Base-by-base conservation (phyloP, 92 coral and sea anemone genomes). In the Galaxea fascicularis region DNA sequence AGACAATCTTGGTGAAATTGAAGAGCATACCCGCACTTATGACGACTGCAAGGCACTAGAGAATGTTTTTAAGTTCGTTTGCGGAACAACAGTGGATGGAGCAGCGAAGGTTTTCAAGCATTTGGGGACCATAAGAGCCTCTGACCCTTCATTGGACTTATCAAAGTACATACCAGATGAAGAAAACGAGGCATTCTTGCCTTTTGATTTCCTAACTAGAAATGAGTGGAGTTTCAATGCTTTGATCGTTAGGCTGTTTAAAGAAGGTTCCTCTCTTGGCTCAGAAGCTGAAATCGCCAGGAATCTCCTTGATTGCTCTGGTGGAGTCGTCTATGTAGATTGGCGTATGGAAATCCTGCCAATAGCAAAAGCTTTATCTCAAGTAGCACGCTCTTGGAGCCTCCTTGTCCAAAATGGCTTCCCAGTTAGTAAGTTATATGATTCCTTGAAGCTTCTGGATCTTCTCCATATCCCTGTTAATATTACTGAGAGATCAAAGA, bases 41-140 rank as follows among this genome's bases (percentile, higher is more conserved):
- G 65, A 79, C 8, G 47, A 64, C n/a, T 65, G 62, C 30, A 0
- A 0, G 16, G 12, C 45, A 8, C 10, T 65, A 24, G 73, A 27
- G 41, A 67, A 79, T 65, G 30, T 79, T 45, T 46, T 79, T 4
- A 45, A 15, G 49, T 79, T 79, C 41, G n/a, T 79, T 20, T 79
- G 84, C 25, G 75, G 84, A n/a, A 65, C 66, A 57, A 65, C 75
- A 18, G 24, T 0, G 0, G 84, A 65, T 1, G 85, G 76, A 58
- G 74, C 85, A 20, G 57, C n/a, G 28, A 65, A 80, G 24, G 44
- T 80, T 4, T 28, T 65, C 7, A 26, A 65, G 11, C 62, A 51
- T 46, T 63, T 79, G 27, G 2, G 27, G 1, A 41, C 62, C 12
- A 51, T 79, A 0, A 22, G 73, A 25, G 49, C 47, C 74, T 26